Percentiles rank a stretch among this genome's conserved stretches.
Evolutionary conservation across 2,888 invertebrate species (phyloP).

Genomic region (Asteroscopus sphinx): DNA sequence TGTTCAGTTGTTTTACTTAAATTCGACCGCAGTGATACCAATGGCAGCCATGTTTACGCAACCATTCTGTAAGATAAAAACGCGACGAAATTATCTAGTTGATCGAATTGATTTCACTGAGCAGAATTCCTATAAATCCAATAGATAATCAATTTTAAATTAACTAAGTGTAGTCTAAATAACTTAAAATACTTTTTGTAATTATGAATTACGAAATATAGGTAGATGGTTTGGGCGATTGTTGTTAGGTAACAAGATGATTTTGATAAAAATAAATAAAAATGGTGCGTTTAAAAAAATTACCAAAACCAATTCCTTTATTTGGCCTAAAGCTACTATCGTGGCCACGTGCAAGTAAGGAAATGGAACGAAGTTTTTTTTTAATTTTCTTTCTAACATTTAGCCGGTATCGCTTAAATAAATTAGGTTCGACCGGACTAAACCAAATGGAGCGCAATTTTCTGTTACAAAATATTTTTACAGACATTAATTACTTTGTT

Average conservation of each 20-base stretch:
- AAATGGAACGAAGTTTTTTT: background rate
- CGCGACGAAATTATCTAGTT: conserved; percentile 60
- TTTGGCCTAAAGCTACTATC: too few species aligned
- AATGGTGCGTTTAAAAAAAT: too few species aligned
- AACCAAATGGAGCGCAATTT: background rate
- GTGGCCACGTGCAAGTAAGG: background rate
- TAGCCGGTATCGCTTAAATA: background rate
- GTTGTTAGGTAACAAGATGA: too few species aligned
- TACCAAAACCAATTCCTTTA: too few species aligned
- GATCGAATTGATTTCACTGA: conserved; percentile 69
- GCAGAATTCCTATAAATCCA: conserved; percentile 44
- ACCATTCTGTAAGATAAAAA: conserved; percentile 63
- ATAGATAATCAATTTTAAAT: conserved; percentile 31
- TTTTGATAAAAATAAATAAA: too few species aligned
- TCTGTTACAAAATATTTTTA: too few species aligned
- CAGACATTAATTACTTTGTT: too few species aligned
- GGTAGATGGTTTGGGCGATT: too few species aligned
- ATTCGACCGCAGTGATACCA: conserved; percentile 48
- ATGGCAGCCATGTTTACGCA: conserved; percentile 66
- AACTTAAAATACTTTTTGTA: conserved; percentile 7
- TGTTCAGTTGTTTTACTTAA: conserved; percentile 58
- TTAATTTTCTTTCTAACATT: background rate
- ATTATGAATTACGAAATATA: conserved; percentile 14
- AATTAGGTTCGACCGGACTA: conserved; percentile 8
- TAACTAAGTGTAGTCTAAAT: conserved; percentile 29